These are phyloP conservation scores for Drosophila kikkawai DNA, from an alignment of 1,140 invertebrate species.

Conservation along the genomic window DNA sequence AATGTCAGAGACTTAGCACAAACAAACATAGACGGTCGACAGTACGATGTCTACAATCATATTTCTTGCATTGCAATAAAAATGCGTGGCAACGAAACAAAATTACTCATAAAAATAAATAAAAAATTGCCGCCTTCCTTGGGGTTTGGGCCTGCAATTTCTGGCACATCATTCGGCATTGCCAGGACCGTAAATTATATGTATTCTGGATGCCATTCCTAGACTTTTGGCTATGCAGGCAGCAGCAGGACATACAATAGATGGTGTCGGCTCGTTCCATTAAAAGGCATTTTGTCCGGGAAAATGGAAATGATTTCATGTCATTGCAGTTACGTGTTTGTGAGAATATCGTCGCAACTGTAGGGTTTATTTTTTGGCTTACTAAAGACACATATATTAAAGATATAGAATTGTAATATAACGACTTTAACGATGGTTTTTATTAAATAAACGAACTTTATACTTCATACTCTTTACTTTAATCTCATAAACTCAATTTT, in stretches of 20 bases:
- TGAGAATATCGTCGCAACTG: conserved; percentile 26
- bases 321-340: conserved; percentile 76
- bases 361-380: neutral
- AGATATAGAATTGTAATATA: neutral
- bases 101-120: conserved; percentile 78
- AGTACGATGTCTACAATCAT: conserved; percentile 65
- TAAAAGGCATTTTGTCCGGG: conserved; percentile 58
- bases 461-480: neutral
- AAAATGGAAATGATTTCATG: conserved; percentile 70
- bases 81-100: conserved; percentile 70
- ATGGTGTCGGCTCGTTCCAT: conserved; percentile 29
- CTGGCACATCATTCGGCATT: conserved; percentile 71
- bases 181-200: conserved; percentile 69
- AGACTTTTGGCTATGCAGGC: conserved; percentile 27
- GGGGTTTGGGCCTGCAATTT: conserved; percentile 54
- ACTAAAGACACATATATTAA: neutral
- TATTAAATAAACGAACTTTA: neutral
- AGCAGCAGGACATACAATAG: conserved; percentile 3
- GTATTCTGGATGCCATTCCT: conserved; percentile 50
- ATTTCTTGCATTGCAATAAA: conserved; percentile 71
- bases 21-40: conserved; percentile 29
- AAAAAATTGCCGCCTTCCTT: conserved; percentile 63
- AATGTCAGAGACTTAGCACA: conserved; percentile 23
- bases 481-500: neutral
- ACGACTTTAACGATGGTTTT: too few relatives aligned